These are phyloP conservation scores for Platyura marginata DNA, from an alignment of 1,140 invertebrate species.

Conservation along the genomic window DNA sequence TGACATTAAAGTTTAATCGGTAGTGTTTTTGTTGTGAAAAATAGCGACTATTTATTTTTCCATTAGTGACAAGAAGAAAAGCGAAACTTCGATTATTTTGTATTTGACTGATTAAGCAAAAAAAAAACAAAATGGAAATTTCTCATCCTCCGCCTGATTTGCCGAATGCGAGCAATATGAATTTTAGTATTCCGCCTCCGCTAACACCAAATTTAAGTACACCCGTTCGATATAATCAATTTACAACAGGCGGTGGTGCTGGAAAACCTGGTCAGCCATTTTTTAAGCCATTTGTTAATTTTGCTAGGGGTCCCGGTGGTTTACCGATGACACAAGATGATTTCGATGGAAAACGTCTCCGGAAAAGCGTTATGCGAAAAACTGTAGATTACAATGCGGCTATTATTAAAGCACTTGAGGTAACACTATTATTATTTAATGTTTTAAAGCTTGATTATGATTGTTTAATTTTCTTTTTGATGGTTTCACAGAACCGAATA, in stretches of 20 bases:
- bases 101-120: too few species aligned
- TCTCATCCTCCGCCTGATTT: constrained; percentile 17
- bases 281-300: constrained; percentile 18
- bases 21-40: too few species aligned
- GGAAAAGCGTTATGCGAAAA: constrained; percentile 93
- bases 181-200: constrained; percentile 1
- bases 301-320: constrained; percentile 15
- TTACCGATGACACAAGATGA: constrained; percentile 56
- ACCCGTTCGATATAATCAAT: constrained; percentile 4
- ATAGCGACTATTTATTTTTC: too few species aligned
- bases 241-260: background rate
- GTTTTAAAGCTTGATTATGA: too few species aligned
- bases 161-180: background rate
- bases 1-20: too few species aligned
- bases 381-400: constrained; percentile 98
- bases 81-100: too few species aligned
- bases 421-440: constrained; percentile 20
- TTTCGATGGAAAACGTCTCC: constrained; percentile 86
- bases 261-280: constrained; percentile 5
- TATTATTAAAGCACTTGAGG: constrained; percentile 79
- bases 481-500: constrained; percentile 51
- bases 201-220: constrained; percentile 9
- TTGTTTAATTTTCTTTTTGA: too few species aligned
- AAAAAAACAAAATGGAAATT: constrained; percentile 17
- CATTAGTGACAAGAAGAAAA: too few species aligned